These are phyloP conservation scores for Idaea aversata DNA, from an alignment of 2,888 invertebrate genomes.

Conservation along the genomic window DNA sequence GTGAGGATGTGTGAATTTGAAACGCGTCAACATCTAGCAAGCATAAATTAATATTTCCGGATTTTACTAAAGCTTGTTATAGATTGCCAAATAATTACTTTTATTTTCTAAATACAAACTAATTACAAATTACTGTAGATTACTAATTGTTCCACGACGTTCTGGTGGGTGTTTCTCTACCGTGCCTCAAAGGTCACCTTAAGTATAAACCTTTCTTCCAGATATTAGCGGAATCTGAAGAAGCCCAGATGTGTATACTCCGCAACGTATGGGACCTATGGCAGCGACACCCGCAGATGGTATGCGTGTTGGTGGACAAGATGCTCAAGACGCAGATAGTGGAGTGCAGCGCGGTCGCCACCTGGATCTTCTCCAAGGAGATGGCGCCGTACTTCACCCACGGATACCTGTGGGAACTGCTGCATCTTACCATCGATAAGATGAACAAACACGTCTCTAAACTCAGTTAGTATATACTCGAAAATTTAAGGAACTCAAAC, in stretches of 20 bases:
- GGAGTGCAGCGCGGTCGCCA: slow-evolving; percentile 97
- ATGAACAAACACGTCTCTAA: slow-evolving; percentile 97
- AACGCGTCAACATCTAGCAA: no score
- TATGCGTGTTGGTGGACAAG: slow-evolving; percentile 97
- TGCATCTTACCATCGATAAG: slow-evolving; percentile 96
- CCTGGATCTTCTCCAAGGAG: slow-evolving; percentile 96
- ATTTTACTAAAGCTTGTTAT: no score
- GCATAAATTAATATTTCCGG: no score
- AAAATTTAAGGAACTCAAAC: no score
- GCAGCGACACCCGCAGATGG: slow-evolving; percentile 98
- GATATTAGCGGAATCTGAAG: slow-evolving; percentile 95
- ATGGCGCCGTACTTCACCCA: slow-evolving; percentile 96
- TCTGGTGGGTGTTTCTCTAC: no score
- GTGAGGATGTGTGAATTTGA: no score
- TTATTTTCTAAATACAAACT: no score
- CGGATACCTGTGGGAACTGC: slow-evolving; percentile 97
- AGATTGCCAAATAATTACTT: no score
- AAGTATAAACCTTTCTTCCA: no score
- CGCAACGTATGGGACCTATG: slow-evolving; percentile 97
- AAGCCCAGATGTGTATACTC: slow-evolving; percentile 96
- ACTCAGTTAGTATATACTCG: slow-evolving; percentile 75
- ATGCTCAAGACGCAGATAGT: slow-evolving; percentile 98
- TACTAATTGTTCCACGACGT: no score
- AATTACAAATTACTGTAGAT: no score
- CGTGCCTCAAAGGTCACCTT: no score